Base-by-base conservation (phyloP, 2,888 invertebrate genomes). In the Melanargia galathea region DNA sequence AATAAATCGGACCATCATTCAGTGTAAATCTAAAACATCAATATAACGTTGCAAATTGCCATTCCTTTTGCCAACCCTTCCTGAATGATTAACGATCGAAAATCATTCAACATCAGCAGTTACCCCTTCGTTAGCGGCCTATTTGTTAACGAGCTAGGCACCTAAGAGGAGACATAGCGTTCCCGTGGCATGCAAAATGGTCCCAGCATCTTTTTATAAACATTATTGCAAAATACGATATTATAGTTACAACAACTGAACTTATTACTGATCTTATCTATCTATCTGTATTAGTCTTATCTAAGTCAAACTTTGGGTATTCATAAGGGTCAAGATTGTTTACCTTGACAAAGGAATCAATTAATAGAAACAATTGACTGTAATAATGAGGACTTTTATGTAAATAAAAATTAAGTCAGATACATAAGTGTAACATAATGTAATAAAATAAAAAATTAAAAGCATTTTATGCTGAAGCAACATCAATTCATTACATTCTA, bases 41-140 rank as follows among this genome's bases (percentile, higher is more conserved):
- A 46, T 46, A 46, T 8, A 46, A 13, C 20, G 49, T 49, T 49
- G 8, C 26, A 30, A 49, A 26, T 26, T 49, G 2, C 13, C 46
- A 24, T 46, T 22, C 46, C 46, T 46, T 46, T 46, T 13, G 26
- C 26, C 16, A 49, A 49, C 49, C 49, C 26, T 49, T 43, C 16
- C 49, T 8, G 30, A 49, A 49, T 30, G 49, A 49, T 16, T 49
- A 26, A 26, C 26, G 49, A 16, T 26, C 26, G 49, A n/a, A 20
- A 52, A 52, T 52, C 35, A 35, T 35, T 52, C 52, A 52, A 35
- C 52, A 52, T 52, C 52, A 52, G 33, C 51, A 51, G 51, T 51
- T 33, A 30, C 18, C 33, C 35, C 20, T 52, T 52, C 33, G 16
- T 20, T 33, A 33, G 51, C 18, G 45, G 45, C 45, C 49, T 52